Evolutionary conservation across 2,888 invertebrate species (phyloP), one percentile per base, ranked within the genome.

Genomic region (Seladonia tumulorum): DNA sequence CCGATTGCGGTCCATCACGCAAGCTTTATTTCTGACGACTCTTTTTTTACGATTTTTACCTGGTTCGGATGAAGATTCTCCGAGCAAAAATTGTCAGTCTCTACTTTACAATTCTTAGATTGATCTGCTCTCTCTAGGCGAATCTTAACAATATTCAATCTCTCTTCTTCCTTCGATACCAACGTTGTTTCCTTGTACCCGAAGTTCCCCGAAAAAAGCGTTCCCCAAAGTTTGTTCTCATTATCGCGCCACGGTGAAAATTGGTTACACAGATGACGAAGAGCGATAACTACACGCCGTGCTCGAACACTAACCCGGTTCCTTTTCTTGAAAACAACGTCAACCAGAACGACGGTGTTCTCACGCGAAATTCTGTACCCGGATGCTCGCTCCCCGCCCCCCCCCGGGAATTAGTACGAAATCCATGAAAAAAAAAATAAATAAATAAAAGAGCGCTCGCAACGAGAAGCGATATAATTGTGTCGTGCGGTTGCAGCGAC

Each of bases 401-500:
- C 63, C 63, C 5, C 25, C 25, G 16, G 29, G 35, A 66, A 35
- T 63, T 35, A 35, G 5, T 60, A 14, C 60, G 14, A 60, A 60
- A 60, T 60, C 10, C n/a, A n/a, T 53, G 8, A 49, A 10, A 42
- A 42, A 42, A n/a, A n/a, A n/a, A n/a, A n/a, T n/a, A n/a, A n/a
- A n/a, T n/a, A n/a, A 42, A 42, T 10, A n/a, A n/a, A 53, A 1
- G 53, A 10, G 53, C 22, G 63, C 16, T 25, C 25, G 63, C 29
- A 7, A 29, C 29, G 16, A 7, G 16, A 29, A 63, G 29, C 79
- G 71, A 76, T 70, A 47, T 39, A 85, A 89, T 85, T 85, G 76
- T 66, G 79, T 76, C 74, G 53, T 60, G 57, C 29, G 70, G 47
- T 79, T 39, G 57, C 63, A 82, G 39, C 53, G 76, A 71, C 82